phyloP scores from a whole-genome alignment of 2,113 vertebrate species.

The Odontophorus gujanensis region DNA sequence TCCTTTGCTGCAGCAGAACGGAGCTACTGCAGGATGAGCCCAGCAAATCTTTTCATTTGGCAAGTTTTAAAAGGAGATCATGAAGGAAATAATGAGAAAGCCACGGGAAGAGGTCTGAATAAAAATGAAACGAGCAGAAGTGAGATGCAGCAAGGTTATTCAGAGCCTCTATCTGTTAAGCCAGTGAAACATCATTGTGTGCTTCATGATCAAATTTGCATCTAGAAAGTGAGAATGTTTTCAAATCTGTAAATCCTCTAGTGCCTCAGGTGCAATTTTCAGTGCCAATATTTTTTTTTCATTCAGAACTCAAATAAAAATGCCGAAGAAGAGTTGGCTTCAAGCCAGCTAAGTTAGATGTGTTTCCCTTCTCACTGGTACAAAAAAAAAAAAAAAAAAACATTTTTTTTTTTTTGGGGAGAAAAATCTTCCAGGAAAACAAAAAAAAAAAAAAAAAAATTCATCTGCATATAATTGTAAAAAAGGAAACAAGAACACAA shows the following conservation, averaged over 20 bases:
- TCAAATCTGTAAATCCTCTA: background rate
- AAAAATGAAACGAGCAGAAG: background rate
- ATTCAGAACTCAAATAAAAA: background rate
- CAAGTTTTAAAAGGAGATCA: background rate
- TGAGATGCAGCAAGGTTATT: background rate
- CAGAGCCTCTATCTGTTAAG: background rate
- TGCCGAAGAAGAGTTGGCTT: background rate
- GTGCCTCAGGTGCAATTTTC: background rate
- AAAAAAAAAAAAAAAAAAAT: background rate
- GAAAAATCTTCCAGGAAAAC: background rate
- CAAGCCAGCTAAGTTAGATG: background rate
- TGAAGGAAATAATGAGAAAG: background rate
- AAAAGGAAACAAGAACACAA: background rate
- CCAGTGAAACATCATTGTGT: background rate
- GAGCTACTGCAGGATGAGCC: background rate
- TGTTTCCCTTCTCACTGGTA: background rate
- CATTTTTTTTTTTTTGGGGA: too few relatives aligned
- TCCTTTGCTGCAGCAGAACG: background rate
- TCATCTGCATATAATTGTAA: background rate
- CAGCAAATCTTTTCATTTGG: background rate
- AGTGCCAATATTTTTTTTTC: background rate
- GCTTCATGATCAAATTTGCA: background rate
- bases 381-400: background rate
- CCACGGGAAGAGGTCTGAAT: background rate
- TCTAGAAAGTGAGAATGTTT: background rate